Base-by-base conservation (phyloP, 2,797 vertebrate species). In the Phaenicophaeus curvirostris region DNA sequence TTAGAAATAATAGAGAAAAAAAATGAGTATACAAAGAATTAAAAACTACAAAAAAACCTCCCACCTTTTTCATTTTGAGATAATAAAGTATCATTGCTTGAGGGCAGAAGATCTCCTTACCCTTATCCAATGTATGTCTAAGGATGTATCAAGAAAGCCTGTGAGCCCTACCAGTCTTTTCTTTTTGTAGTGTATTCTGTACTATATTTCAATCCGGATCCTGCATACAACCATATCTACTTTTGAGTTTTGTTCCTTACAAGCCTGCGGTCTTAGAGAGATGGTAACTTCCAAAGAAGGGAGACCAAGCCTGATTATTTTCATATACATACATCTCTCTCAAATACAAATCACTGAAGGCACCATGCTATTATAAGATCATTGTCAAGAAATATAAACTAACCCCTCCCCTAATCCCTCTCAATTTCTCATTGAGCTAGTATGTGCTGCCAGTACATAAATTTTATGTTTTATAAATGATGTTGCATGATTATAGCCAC, bases 11-110 rank as follows among this genome's bases (percentile, higher is more conserved):
- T 17, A 35, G 27, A n/a, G 24, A 12, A 44, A 54, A 54, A 30
- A 31, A 35, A 39, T 9, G 13, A 39, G 7, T 8, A 59, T 9
- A 48, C 11, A 67, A 65, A 59, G 48, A 31, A 1, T 7, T 10
- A 12, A 57, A 63, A 82, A 58, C 2, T 16, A 33, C 15, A 0
- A 9, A 3, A 8, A 0, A 39, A 39, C 0, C 0, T 44, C 2
- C 20, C 14, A 4, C 6, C 9, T 18, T 54, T 50, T 11, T 5
- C 10, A 74, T 20, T 51, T 9, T 1, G 41, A 81, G 35, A 14
- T 59, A 54, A 14, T 17, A 23, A 79, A 24, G 6, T 31, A 71
- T 1, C 59, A 3, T 8, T 81, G 87, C 48, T 65, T 46, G 11
- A 78, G 11, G 2, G 63, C 18, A 35, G 28, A 35, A 15, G 6